Evolutionary conservation across 1,140 invertebrate genomes (phyloP).

Genomic region (Lanistes nyassanus): DNA sequence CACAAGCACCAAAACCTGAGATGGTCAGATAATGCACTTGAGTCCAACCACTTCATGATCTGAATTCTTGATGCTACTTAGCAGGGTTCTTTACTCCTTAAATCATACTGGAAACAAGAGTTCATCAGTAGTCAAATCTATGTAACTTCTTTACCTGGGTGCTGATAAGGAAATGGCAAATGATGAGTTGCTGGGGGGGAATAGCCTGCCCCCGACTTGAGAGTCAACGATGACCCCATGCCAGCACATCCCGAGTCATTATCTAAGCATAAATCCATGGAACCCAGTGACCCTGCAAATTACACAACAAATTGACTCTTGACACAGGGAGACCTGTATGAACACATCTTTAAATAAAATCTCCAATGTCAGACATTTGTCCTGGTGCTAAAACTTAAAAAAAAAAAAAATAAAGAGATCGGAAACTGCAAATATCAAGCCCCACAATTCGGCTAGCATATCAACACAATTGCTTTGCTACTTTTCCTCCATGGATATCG

Average conservation of each 20-base stretch:
- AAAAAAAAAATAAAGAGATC: no score
- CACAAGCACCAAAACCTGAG: no score
- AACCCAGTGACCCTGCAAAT: constrained; percentile 79
- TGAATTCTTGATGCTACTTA: no score
- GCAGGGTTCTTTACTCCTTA: no score
- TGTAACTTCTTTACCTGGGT: neutral
- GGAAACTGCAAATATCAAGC: no score
- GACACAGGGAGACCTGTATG: neutral
- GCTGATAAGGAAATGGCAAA: constrained; percentile 1
- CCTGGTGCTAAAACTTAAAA: no score
- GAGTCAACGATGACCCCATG: constrained; percentile 51
- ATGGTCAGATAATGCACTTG: no score
- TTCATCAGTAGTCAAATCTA: neutral
- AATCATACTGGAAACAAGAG: no score
- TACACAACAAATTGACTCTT: neutral
- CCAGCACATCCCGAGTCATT: constrained; percentile 80
- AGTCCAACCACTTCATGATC: no score
- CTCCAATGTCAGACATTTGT: neutral
- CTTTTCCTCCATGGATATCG: no score
- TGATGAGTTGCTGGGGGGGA: neutral
- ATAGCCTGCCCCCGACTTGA: neutral
- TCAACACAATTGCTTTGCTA: neutral
- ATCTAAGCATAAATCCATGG: constrained; percentile 72
- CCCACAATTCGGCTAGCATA: no score
- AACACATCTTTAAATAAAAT: neutral